phyloP scores from a whole-genome alignment of 2,797 vertebrate genomes.

The Danio tinwini region DNA sequence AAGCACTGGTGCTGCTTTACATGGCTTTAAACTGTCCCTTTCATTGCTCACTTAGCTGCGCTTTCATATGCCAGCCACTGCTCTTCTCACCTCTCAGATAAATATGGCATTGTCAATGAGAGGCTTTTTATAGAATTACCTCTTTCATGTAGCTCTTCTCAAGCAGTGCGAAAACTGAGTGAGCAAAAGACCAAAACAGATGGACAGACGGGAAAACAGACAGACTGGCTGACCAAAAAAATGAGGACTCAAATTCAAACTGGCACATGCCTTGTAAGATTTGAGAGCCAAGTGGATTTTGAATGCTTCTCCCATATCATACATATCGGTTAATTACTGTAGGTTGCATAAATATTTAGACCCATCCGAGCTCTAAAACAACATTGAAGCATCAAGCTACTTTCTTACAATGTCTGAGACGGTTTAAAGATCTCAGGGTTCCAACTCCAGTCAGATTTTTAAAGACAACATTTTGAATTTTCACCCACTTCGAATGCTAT shows the following conservation, averaged over 20 bases:
- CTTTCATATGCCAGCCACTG: slow-evolving; percentile 68
- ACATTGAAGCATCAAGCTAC: no score
- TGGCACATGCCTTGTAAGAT: not conserved
- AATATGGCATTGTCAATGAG: slow-evolving; percentile 47
- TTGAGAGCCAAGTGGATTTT: slow-evolving; percentile 19
- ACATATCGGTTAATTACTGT: not conserved
- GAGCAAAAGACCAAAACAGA: slow-evolving; percentile 27
- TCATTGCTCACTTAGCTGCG: slow-evolving; percentile 61
- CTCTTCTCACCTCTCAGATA: slow-evolving; percentile 73
- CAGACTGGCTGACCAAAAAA: slow-evolving; percentile 17
- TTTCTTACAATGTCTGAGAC: no score
- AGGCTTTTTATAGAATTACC: slow-evolving; percentile 52
- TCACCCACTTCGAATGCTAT: no score
- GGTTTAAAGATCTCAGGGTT: no score
- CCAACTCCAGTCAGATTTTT: no score
- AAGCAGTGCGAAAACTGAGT: slow-evolving; percentile 23
- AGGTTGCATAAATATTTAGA: not conserved
- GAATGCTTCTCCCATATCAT: not conserved
- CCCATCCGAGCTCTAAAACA: no score
- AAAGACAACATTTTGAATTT: no score
- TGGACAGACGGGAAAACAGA: slow-evolving; percentile 36
- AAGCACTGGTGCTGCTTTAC: slow-evolving; percentile 67
- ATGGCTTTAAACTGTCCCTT: slow-evolving; percentile 54
- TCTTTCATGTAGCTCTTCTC: slow-evolving; percentile 47
- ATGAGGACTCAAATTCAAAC: not conserved